Percentiles rank a stretch among this genome's conserved stretches.
phyloP scores from a whole-genome alignment of 2,797 vertebrate genomes.

The Semaprochilodus insignis region DNA sequence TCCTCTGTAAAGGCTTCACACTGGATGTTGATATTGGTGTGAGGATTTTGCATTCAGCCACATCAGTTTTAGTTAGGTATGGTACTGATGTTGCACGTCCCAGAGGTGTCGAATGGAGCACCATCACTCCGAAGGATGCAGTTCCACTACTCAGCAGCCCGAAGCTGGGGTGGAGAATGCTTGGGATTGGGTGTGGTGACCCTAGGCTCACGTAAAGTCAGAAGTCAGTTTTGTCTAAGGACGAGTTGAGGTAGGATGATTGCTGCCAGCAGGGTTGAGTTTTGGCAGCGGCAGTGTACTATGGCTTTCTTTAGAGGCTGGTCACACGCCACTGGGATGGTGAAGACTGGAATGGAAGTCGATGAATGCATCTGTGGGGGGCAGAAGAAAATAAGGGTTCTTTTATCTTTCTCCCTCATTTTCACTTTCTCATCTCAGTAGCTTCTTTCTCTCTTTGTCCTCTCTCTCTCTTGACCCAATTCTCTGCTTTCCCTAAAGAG shows the following conservation, averaged over 20 bases:
- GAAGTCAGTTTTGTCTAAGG: not conserved
- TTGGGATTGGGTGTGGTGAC: no score
- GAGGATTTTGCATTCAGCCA: no score
- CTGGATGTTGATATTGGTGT: no score
- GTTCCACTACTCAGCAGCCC: no score
- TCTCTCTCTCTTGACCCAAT: constrained; percentile 19
- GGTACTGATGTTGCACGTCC: no score
- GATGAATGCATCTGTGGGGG: constrained; percentile 37
- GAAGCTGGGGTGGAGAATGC: no score
- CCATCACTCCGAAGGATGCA: no score
- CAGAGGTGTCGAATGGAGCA: no score
- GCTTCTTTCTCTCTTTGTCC: constrained; percentile 53
- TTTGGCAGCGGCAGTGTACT: constrained; percentile 53
- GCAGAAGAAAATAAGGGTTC: constrained; percentile 11
- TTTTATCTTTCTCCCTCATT: constrained; percentile 5
- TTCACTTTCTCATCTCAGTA: not conserved
- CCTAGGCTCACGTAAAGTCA: not conserved
- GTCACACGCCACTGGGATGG: constrained; percentile 32
- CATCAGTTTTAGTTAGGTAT: no score
- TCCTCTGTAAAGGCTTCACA: no score
- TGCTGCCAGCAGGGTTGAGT: constrained; percentile 54
- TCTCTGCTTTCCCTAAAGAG: not conserved
- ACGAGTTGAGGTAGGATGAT: constrained; percentile 8
- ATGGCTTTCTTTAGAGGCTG: constrained; percentile 56
- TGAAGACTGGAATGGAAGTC: constrained; percentile 43